Evolutionary conservation across 30 jellyfish, hydroid and myxozoan genomes (phyloP).

Genomic region (Cassiopea xamachana): DNA sequence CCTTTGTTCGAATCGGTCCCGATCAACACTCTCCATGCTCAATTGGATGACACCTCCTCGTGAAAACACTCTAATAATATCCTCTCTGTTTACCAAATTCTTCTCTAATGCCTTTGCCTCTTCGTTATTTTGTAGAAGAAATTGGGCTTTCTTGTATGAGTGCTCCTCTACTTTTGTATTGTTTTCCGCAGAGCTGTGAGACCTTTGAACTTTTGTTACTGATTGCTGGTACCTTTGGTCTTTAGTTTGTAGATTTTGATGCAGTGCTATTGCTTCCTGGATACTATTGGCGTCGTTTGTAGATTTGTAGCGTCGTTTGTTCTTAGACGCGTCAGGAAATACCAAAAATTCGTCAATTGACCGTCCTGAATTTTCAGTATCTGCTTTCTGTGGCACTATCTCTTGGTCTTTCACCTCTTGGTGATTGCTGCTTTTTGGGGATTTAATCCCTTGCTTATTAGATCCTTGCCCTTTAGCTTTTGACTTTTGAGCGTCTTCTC

Average conservation of each 20-base stretch:
- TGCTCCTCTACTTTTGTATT: neutral
- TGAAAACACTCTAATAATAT: constrained; percentile 70
- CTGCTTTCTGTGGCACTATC: neutral
- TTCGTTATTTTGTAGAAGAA: constrained; percentile 56
- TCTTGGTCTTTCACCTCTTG: constrained; percentile 18
- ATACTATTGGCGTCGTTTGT: constrained; percentile 56
- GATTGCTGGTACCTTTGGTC: constrained; percentile 16
- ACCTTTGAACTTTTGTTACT: neutral
- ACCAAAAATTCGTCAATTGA: constrained; percentile 37
- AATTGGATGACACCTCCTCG: constrained; percentile 74
- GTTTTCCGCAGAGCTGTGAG: neutral
- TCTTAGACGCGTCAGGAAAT: constrained; percentile 39
- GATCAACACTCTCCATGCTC: constrained; percentile 79
- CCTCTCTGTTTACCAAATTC: constrained; percentile 21
- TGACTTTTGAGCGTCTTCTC: constrained; percentile 2
- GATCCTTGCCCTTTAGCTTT: constrained; percentile 18
- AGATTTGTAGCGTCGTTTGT: constrained; percentile 40
- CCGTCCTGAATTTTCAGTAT: constrained; percentile 32
- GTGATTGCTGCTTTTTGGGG: neutral
- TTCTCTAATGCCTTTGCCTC: constrained; percentile 53
- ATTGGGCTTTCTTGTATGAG: neutral
- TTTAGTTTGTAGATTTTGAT: neutral
- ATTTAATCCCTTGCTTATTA: constrained; percentile 16
- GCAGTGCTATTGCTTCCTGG: constrained; percentile 3
- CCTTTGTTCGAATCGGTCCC: constrained; percentile 53